phyloP scores from a whole-genome alignment of 2,797 vertebrate genomes.

The Coluber constrictor region DNA sequence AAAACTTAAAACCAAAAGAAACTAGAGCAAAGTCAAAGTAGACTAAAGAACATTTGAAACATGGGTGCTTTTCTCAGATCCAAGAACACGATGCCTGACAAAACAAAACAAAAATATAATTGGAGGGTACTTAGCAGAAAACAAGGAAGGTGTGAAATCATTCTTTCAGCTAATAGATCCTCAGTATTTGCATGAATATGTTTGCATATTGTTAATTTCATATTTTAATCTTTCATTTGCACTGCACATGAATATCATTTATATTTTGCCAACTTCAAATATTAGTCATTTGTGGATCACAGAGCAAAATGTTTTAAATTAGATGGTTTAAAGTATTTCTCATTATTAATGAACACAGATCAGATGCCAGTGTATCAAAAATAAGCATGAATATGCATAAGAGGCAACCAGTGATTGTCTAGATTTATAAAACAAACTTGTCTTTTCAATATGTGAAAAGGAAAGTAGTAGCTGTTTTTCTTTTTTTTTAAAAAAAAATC shows the following conservation, averaged over 20 bases:
- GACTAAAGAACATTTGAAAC: conserved; percentile 58
- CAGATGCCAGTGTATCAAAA: conserved; percentile 70
- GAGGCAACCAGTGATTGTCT: conserved; percentile 64
- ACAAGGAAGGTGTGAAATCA: conserved; percentile 70
- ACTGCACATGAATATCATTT: conserved; percentile 74
- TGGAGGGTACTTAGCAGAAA: conserved; percentile 65
- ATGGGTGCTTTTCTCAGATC: conserved; percentile 54
- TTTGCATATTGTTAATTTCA: conserved; percentile 75
- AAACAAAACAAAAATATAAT: conserved; percentile 68
- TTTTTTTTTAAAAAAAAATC: conserved; percentile 7
- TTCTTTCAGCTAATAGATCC: conserved; percentile 69
- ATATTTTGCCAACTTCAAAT: conserved; percentile 80
- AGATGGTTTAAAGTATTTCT: conserved; percentile 76
- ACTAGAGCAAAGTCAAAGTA: conserved; percentile 51
- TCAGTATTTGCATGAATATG: conserved; percentile 67
- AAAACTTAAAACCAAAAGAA: conserved; percentile 50
- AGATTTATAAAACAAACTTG: conserved; percentile 50
- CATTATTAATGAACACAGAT: conserved; percentile 77
- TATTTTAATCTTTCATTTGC: conserved; percentile 77
- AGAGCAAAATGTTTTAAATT: conserved; percentile 78
- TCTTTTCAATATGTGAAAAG: conserved; percentile 46
- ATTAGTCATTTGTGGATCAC: conserved; percentile 76
- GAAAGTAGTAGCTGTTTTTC: conserved; percentile 36
- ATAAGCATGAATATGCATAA: conserved; percentile 75
- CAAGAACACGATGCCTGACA: conserved; percentile 52